A percentile compares a stretch with the other conserved stretches of the same genome.
phyloP scores from a whole-genome alignment of 1,140 invertebrate genomes.

The Rhyacophila brunnea region DNA sequence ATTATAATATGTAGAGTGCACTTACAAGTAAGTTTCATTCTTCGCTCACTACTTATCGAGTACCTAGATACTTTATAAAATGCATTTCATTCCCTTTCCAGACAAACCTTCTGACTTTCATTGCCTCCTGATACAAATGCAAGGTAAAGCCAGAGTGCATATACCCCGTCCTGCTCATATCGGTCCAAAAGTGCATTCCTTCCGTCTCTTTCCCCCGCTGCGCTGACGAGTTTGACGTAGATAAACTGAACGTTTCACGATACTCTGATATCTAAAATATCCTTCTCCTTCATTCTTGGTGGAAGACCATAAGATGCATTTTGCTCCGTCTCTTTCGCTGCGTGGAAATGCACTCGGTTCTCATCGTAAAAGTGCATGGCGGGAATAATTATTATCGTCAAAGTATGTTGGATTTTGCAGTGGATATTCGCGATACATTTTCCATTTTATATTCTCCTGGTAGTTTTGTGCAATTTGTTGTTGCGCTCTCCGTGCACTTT shows the following conservation, averaged over 20 bases:
- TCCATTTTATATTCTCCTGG: conserved; percentile 13
- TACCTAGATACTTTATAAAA: too few relatives aligned
- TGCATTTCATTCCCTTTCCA: not conserved
- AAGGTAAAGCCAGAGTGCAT: conserved; percentile 24
- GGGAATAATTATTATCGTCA: not conserved
- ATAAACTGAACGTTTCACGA: not conserved
- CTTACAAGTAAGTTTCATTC: too few relatives aligned
- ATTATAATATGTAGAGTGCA: too few relatives aligned
- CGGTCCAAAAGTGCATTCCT: conserved; percentile 22
- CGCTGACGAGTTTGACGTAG: conserved; percentile 4
- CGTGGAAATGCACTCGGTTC: not conserved
- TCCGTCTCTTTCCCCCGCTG: conserved; percentile 16
- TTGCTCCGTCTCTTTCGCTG: conserved; percentile 10
- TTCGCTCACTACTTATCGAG: too few relatives aligned
- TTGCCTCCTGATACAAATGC: conserved; percentile 27
- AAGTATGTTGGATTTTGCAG: not conserved
- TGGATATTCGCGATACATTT: not conserved
- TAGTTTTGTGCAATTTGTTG: conserved; percentile 8
- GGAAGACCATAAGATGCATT: conserved; percentile 13
- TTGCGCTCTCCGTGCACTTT: too few relatives aligned
- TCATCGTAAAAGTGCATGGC: not conserved
- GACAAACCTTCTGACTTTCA: not conserved
- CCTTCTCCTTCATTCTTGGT: conserved; percentile 5
- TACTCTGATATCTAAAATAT: conserved; percentile 2
- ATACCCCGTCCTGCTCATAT: conserved; percentile 13